Conservation (phyloP, 2,113 vertebrate genomes). For the Entomyzon cyanotis region DNA sequence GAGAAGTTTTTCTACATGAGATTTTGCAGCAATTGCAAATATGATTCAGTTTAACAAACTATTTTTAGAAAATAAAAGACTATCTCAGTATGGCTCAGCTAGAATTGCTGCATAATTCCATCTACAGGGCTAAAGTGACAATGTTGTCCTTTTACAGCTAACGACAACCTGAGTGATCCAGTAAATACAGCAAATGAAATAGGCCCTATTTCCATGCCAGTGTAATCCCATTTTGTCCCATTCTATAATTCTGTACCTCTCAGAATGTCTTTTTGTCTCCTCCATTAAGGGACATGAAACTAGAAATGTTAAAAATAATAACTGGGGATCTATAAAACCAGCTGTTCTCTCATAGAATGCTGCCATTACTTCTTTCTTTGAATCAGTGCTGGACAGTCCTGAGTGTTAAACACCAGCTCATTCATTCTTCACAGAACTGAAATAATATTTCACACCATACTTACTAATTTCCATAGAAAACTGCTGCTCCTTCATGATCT, state of each 20-base stretch:
- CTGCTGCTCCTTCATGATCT: not conserved
- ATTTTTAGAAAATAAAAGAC: not conserved
- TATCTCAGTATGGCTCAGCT: not conserved
- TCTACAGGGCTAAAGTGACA: not conserved
- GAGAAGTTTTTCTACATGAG: not conserved
- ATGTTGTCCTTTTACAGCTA: not conserved
- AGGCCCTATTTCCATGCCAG: not conserved
- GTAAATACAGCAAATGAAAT: not conserved
- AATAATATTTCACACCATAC: not conserved
- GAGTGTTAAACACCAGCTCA: not conserved
- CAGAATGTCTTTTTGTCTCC: not conserved
- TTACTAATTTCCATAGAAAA: not conserved
- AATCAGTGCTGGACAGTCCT: not conserved
- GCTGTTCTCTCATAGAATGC: not conserved
- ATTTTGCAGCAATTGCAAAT: not conserved
- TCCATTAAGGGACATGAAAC: not conserved
- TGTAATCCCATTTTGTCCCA: not conserved
- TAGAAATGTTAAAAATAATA: not conserved
- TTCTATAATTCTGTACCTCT: not conserved
- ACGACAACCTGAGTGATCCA: not conserved
- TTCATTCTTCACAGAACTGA: not conserved
- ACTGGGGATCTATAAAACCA: not conserved
- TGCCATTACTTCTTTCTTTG: not conserved
- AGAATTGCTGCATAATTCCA: not conserved
- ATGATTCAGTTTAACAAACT: not conserved